These are phyloP conservation scores for Gavia stellata DNA, from an alignment of 2,113 vertebrate genomes.

Conservation along the genomic window DNA sequence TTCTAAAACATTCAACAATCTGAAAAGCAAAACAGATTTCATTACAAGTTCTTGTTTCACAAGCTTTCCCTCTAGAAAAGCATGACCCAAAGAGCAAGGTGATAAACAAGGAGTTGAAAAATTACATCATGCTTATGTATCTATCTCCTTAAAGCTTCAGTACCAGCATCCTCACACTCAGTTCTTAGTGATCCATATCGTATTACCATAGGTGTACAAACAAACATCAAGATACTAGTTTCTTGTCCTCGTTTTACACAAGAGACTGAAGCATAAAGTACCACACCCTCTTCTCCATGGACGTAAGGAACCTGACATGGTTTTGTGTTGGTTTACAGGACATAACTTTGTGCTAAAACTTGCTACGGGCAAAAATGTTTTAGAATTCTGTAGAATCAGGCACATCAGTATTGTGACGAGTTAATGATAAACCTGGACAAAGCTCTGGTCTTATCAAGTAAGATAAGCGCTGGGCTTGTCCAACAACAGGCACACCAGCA, in stretches of 20 bases:
- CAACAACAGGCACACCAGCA: neutral
- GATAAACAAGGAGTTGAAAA: neutral
- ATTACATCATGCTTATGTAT: neutral
- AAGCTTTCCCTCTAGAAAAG: neutral
- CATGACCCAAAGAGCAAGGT: neutral
- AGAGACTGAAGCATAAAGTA: rapidly evolving
- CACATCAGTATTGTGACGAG: rapidly evolving
- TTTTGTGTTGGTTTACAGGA: neutral
- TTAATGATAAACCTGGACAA: neutral
- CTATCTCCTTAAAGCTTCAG: neutral
- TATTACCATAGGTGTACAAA: rapidly evolving
- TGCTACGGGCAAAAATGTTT: rapidly evolving
- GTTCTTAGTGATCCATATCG: rapidly evolving
- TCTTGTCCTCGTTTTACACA: neutral
- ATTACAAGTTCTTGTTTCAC: neutral
- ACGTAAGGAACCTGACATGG: neutral
- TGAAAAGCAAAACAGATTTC: conserved; percentile 60
- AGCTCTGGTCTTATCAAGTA: neutral
- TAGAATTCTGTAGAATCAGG: neutral
- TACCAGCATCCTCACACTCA: neutral
- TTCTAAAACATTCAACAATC: conserved; percentile 97
- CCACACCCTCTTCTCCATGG: rapidly evolving
- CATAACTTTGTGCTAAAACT: neutral
- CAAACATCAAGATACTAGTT: neutral
- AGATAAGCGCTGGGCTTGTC: neutral